Conservation (phyloP, 92 coral and sea anemone genomes). For the Phymanthus crucifer region DNA sequence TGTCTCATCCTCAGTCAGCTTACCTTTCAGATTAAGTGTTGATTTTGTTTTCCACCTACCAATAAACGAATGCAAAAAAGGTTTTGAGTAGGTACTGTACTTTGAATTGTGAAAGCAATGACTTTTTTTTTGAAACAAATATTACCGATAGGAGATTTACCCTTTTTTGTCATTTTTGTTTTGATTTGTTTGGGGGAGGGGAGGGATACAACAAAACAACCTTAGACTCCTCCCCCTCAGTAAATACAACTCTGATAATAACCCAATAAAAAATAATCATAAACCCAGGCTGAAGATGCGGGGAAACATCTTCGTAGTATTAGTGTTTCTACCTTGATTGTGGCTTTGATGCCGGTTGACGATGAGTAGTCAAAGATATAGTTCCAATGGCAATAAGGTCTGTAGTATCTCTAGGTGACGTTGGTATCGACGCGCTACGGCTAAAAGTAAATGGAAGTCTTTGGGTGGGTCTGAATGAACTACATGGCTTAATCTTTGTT, state of each 20-base stretch:
- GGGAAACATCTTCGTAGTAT: neutral
- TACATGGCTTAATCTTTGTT: constrained; percentile 29
- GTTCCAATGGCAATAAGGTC: constrained; percentile 91
- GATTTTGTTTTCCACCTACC: constrained; percentile 87
- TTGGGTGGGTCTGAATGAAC: constrained; percentile 66
- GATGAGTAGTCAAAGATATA: constrained; percentile 78
- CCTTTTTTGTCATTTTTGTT: too few species aligned
- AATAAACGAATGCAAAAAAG: neutral
- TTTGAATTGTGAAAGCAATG: too few species aligned
- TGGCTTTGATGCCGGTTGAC: constrained; percentile 76
- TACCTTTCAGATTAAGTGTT: constrained; percentile 82
- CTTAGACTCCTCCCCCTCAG: neutral
- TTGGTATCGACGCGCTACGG: constrained; percentile 70
- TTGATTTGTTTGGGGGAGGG: too few species aligned
- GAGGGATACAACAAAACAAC: neutral
- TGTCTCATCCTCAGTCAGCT: neutral
- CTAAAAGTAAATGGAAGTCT: constrained; percentile 67
- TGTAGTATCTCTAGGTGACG: constrained; percentile 51
- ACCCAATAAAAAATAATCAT: neutral
- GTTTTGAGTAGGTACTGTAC: too few species aligned
- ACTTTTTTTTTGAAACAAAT: too few species aligned
- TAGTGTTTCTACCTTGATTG: constrained; percentile 57
- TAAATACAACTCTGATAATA: neutral
- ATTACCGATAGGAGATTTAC: too few species aligned
- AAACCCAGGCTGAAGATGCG: neutral